Evolutionary conservation across 2,113 vertebrate species (phyloP).

Genomic region (Vireo altiloquus): DNA sequence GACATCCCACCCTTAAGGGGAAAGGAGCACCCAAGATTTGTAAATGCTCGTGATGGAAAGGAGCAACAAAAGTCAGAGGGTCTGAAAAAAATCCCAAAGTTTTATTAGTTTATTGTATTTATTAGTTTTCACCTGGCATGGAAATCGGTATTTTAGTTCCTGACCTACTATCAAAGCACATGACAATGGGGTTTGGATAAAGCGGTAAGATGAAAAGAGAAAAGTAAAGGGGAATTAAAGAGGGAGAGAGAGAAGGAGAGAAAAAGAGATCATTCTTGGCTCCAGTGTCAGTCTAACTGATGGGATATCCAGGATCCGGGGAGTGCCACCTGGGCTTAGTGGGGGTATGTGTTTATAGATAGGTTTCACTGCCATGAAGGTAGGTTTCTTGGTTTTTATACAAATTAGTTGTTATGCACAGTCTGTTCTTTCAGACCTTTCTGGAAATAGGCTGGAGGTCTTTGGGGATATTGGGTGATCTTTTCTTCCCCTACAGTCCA

Average conservation of each 20-base stretch:
- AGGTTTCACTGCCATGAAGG: background rate
- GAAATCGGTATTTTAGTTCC: background rate
- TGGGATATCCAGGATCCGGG: background rate
- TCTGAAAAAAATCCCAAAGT: background rate
- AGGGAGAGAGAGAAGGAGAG: background rate
- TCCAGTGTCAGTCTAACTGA: background rate
- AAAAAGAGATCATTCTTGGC: background rate
- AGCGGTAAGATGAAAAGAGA: background rate
- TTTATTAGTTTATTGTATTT: background rate
- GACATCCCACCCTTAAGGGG: no score
- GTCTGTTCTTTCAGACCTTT: background rate
- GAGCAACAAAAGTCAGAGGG: background rate
- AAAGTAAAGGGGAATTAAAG: background rate
- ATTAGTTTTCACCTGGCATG: background rate
- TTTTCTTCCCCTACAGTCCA: background rate
- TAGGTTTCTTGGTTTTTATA: background rate
- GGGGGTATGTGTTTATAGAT: background rate
- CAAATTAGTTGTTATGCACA: background rate
- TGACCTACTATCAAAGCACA: background rate
- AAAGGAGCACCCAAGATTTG: background rate
- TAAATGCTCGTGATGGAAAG: background rate
- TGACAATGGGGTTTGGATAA: background rate
- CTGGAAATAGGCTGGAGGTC: background rate
- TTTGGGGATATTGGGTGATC: background rate
- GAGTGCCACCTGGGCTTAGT: rapidly evolving